These are phyloP conservation scores for Melitaea athalia DNA, from an alignment of 2,888 invertebrate genomes.

Conservation along the genomic window DNA sequence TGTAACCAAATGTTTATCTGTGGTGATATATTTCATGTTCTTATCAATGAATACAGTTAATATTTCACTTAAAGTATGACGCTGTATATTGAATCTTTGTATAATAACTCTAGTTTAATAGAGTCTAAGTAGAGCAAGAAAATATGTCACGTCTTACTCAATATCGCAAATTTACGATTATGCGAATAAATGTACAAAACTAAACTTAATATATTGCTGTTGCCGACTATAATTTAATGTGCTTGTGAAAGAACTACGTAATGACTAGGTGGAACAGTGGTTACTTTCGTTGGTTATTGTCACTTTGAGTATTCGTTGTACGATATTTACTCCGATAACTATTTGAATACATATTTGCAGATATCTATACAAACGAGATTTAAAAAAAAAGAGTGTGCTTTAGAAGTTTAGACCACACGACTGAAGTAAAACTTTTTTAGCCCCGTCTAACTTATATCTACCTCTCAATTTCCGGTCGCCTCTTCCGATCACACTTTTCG, in stretches of 20 bases:
- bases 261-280: background rate
- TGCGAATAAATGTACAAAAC: constrained; percentile 4
- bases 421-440: too few species aligned
- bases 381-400: too few species aligned
- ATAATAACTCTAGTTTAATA: background rate
- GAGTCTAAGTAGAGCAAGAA: background rate
- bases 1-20: background rate
- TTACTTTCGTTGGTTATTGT: background rate
- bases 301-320: background rate
- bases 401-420: too few species aligned
- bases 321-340: too few species aligned
- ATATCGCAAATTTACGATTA: background rate
- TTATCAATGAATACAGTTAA: too few species aligned
- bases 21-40: too few species aligned
- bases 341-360: too few species aligned
- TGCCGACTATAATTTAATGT: background rate
- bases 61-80: too few species aligned
- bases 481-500: too few species aligned
- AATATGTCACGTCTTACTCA: background rate
- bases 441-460: too few species aligned
- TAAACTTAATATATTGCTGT: background rate
- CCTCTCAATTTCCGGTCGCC: too few species aligned
- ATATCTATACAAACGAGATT: too few species aligned
- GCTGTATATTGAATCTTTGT: background rate
- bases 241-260: constrained; percentile 1